These are phyloP conservation scores for Drosophila nannoptera DNA, from an alignment of 1,140 invertebrate genomes.

Conservation along the genomic window DNA sequence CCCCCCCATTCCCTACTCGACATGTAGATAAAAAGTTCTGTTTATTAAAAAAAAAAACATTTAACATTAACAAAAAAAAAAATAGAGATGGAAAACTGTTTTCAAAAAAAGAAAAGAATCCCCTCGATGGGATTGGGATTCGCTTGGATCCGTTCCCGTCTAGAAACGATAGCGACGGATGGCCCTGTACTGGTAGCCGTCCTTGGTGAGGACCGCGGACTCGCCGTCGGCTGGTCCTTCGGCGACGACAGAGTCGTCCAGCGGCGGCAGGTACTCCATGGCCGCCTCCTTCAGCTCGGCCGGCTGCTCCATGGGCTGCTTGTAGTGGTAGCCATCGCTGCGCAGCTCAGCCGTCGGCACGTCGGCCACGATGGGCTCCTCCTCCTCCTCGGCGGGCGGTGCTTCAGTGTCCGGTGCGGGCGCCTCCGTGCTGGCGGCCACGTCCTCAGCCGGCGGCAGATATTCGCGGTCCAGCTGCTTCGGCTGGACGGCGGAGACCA, in stretches of 20 bases:
- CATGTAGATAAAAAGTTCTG: constrained; percentile 3
- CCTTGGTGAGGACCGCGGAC: constrained; percentile 58
- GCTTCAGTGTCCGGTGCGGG: constrained; percentile 32
- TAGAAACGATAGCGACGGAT: constrained; percentile 69
- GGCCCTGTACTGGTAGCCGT: constrained; percentile 72
- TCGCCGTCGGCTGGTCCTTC: constrained; percentile 64
- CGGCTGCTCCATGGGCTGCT: constrained; percentile 58
- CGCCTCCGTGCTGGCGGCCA: constrained; percentile 44
- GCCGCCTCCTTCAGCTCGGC: constrained; percentile 53
- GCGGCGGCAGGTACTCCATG: constrained; percentile 60
- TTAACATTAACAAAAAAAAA: constrained; percentile 36
- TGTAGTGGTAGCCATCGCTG: constrained; percentile 69
- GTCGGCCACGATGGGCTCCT: constrained; percentile 22
- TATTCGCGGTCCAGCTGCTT: constrained; percentile 63
- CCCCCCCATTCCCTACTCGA: too few relatives aligned
- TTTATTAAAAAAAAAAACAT: constrained; percentile 26
- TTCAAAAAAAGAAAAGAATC: constrained; percentile 15
- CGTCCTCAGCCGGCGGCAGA: constrained; percentile 54
- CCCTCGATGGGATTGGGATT: background rate
- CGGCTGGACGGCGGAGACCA: constrained; percentile 55
- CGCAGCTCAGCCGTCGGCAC: constrained; percentile 54
- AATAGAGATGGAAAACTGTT: constrained; percentile 30
- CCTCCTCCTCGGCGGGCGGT: constrained; percentile 16
- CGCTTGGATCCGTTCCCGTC: background rate
- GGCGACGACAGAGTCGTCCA: constrained; percentile 36